phyloP scores from a whole-genome alignment of 2,113 vertebrate species.

The Tinamus guttatus region DNA sequence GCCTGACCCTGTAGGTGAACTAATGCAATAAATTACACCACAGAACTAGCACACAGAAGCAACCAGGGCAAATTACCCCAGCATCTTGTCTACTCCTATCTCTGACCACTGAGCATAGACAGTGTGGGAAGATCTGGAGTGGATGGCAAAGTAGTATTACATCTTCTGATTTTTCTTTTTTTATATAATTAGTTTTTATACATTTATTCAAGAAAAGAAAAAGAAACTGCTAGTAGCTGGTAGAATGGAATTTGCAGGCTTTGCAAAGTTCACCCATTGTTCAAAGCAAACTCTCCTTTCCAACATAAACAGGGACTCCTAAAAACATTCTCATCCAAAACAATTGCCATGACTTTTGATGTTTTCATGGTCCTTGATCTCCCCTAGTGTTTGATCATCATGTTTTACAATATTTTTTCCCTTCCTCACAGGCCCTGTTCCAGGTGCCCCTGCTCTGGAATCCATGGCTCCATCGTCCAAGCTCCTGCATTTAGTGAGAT shows the following conservation, averaged over 20 bases:
- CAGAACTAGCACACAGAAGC: not conserved
- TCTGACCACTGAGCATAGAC: not conserved
- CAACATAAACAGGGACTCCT: conserved; percentile 70
- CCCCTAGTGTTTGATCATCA: conserved; percentile 57
- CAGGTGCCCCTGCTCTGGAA: conserved; percentile 66
- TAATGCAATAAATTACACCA: not conserved
- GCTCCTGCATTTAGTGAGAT: conserved; percentile 26
- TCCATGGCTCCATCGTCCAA: conserved; percentile 39
- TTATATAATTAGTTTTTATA: not conserved
- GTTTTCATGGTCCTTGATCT: conserved; percentile 54
- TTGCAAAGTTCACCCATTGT: conserved; percentile 69
- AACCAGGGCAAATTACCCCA: not conserved
- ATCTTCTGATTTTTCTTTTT: not conserved
- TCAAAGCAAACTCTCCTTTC: conserved; percentile 40
- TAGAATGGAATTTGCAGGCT: conserved; percentile 52
- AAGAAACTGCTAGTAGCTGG: not conserved
- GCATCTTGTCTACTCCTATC: not conserved
- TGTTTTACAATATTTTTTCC: conserved; percentile 67
- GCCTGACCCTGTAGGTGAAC: accelerated
- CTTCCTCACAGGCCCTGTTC: conserved; percentile 48
- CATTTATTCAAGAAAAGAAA: not conserved
- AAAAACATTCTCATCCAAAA: conserved; percentile 64
- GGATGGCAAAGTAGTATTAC: not conserved
- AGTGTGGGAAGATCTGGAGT: not conserved
- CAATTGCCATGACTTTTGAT: conserved; percentile 63